These are phyloP conservation scores for Brevimyrus niger DNA, from an alignment of 2,113 vertebrate species.

Conservation along the genomic window DNA sequence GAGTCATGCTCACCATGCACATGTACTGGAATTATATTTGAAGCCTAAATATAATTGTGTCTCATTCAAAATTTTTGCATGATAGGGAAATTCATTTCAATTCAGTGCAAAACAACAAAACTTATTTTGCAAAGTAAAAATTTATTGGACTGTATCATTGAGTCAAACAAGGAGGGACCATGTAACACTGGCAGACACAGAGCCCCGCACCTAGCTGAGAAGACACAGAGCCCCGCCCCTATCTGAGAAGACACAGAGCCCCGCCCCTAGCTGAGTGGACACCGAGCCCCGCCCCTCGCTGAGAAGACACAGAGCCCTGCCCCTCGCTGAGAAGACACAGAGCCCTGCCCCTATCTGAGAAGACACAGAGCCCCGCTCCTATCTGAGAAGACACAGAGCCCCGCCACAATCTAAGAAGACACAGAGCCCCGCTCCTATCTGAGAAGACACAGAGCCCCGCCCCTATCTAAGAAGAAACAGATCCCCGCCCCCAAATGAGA, in stretches of 20 bases:
- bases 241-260: neutral
- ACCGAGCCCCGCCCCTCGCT: neutral
- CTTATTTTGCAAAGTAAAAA: neutral
- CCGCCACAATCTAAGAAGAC: constrained; percentile 35
- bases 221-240: neutral
- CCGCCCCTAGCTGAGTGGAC: neutral
- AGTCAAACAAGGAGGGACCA: neutral
- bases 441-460: neutral
- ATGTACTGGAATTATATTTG: neutral
- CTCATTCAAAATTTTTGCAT: neutral
- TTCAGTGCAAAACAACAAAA: neutral
- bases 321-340: neutral
- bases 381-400: neutral
- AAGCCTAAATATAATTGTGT: neutral
- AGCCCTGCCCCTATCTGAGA: too few relatives aligned
- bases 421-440: constrained; percentile 34
- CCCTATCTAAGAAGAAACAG: constrained; percentile 34
- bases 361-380: neutral
- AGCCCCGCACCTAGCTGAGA: neutral
- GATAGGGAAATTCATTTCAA: neutral
- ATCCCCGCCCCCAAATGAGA: neutral
- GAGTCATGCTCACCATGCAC: neutral
- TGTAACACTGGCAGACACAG: neutral
- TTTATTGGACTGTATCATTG: neutral
- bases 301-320: neutral